Base-by-base conservation (phyloP, 2,797 vertebrate species). In the Myotis vivesi region DNA sequence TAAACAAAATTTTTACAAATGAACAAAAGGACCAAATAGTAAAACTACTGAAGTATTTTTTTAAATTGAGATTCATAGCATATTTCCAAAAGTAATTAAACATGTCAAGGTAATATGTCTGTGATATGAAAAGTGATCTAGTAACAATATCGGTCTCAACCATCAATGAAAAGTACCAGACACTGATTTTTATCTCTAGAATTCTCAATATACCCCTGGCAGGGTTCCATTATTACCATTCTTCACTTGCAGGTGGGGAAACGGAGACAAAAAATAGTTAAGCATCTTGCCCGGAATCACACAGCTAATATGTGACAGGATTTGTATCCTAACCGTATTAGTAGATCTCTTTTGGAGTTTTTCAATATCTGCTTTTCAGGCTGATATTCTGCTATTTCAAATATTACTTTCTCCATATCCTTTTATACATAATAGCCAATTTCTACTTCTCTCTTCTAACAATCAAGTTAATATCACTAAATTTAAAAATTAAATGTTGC, bases 71-170 rank as follows among this genome's bases (percentile, higher is more conserved):
- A 76, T 82, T 92, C 68, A 76, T 7, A 68, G 30, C 73, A 2
- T 72, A 77, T 64, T 94, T 91, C 7, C 25, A 91, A 84, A 95
- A 75, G 0, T 46, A 88, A 69, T 77, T 82, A 94, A 87, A 38
- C 8, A 72, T 7, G 30, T 62, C 41, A 81, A 57, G 62, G n/a
- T 83, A 91, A 93, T 51, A 83, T 13, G 83, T 72, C 64, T 62
- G 4, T 46, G 49, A 51, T 82, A 15, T 69, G 68, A 91, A 96
- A 89, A 62, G 19, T 30, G 6, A 17, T 15, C 28, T 33, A 81
- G 33, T 68, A 77, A 85, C n/a, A 77, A 96, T 57, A 66, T n/a
- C 20, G 51, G 7, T 55, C 46, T 89, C 10, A 36, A 22, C 22
- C 8, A 87, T 71, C 87, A 82, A 33, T 53, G 33, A 72, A 68